phyloP scores from a whole-genome alignment of 2,797 vertebrate genomes.

The Neomorphus geoffroyi region DNA sequence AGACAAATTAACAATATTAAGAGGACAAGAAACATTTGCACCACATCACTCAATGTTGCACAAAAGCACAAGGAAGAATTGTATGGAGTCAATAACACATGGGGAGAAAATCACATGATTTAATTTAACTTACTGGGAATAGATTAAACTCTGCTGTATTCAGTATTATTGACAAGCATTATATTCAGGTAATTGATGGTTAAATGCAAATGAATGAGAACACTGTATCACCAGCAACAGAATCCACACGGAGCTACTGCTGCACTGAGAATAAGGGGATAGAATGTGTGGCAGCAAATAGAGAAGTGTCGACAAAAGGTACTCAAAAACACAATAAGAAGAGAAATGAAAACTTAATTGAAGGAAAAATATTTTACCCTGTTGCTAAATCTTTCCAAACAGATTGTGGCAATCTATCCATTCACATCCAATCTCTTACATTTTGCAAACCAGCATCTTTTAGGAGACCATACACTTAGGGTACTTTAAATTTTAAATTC shows the following conservation, averaged over 20 bases:
- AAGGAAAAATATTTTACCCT: background rate
- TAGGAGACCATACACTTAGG: background rate
- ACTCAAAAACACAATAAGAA: background rate
- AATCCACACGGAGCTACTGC: background rate
- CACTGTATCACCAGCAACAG: background rate
- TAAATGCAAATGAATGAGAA: slow-evolving; percentile 24
- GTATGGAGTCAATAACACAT: background rate
- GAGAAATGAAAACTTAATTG: background rate
- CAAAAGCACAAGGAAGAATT: background rate
- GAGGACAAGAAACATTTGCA: background rate
- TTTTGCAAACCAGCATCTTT: background rate
- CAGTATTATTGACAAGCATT: slow-evolving; percentile 24
- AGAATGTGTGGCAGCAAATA: background rate
- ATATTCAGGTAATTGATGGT: background rate
- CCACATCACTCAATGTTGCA: background rate
- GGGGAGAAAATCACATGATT: background rate
- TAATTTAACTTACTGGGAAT: background rate
- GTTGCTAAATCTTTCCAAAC: background rate
- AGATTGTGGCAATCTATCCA: background rate
- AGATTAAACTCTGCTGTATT: background rate
- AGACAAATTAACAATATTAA: background rate
- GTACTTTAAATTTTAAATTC: background rate
- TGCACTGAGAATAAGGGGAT: background rate
- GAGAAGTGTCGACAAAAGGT: background rate
- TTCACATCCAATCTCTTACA: background rate